A percentile compares a stretch with the other conserved stretches of the same genome.
Conservation (phyloP, 1,140 invertebrate species). For the Pissodes strobi region DNA sequence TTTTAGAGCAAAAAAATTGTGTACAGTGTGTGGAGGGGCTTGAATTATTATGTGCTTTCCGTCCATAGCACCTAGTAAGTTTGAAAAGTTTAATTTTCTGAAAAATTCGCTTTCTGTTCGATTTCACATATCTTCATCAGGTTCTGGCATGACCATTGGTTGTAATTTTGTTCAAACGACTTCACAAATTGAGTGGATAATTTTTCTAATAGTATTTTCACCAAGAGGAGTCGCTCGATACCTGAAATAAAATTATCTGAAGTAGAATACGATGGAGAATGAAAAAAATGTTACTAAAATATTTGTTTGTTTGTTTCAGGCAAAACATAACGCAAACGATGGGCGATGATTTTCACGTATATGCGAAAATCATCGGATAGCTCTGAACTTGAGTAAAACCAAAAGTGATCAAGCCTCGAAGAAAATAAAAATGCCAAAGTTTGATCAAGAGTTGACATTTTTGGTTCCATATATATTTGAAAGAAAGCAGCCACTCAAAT, state of each 20-base stretch:
- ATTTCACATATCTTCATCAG: conserved; percentile 13
- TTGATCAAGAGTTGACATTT: not conserved
- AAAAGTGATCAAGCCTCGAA: not conserved
- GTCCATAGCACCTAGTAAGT: conserved; percentile 58
- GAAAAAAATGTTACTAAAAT: no score
- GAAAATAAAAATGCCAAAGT: not conserved
- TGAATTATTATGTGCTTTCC: conserved; percentile 56
- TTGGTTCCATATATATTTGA: not conserved
- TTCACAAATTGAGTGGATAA: conserved; percentile 22
- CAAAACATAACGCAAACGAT: not conserved
- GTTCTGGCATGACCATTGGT: conserved; percentile 16
- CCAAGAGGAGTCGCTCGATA: conserved; percentile 8
- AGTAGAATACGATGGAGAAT: not conserved
- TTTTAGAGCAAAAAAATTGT: conserved; percentile 57
- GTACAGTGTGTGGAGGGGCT: conserved; percentile 50
- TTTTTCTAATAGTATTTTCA: conserved; percentile 23
- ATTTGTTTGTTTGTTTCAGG: not conserved
- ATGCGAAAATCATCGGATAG: not conserved
- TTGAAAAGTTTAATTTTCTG: conserved; percentile 38
- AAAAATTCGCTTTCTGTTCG: conserved; percentile 35
- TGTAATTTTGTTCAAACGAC: conserved; percentile 18
- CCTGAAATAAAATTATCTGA: not conserved
- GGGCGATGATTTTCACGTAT: not conserved
- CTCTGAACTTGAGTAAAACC: not conserved
- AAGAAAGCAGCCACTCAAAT: no score